Evolutionary conservation across 2,113 vertebrate species (phyloP).

Genomic region (Noctilio leporinus): DNA sequence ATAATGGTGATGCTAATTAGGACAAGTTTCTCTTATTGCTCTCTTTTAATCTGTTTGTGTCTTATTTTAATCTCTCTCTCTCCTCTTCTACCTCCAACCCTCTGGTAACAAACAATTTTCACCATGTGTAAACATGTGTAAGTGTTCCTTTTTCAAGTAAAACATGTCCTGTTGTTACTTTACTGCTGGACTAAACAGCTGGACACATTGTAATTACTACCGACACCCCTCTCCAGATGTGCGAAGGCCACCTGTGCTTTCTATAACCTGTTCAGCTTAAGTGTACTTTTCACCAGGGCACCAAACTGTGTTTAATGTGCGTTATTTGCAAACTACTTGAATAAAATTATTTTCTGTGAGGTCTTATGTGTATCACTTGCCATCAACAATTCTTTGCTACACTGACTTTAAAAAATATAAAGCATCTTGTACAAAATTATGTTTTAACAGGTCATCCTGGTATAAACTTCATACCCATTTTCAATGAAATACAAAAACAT

Average conservation of each 20-base stretch:
- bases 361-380: conserved; percentile 75
- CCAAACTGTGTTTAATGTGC: conserved; percentile 82
- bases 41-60: neutral
- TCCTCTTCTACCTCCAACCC: neutral
- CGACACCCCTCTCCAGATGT: conserved; percentile 50
- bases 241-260: conserved; percentile 69
- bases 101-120: conserved; percentile 72
- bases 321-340: conserved; percentile 77
- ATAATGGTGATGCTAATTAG: conserved; percentile 12
- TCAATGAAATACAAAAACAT: neutral
- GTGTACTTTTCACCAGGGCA: conserved; percentile 71
- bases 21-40: conserved; percentile 2
- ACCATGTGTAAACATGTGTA: conserved; percentile 69
- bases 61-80: conserved; percentile 48
- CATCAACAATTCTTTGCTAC: conserved; percentile 77
- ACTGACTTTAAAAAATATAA: conserved; percentile 76
- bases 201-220: conserved; percentile 75
- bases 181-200: conserved; percentile 73
- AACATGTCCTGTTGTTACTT: conserved; percentile 59
- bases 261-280: conserved; percentile 69
- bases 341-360: conserved; percentile 82
- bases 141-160: conserved; percentile 61
- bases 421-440: conserved; percentile 69
- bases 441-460: conserved; percentile 28
- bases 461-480: neutral